Evolutionary conservation across 2,113 vertebrate species (phyloP), one percentile per base, ranked within the genome.

Genomic region (Apus apus): DNA sequence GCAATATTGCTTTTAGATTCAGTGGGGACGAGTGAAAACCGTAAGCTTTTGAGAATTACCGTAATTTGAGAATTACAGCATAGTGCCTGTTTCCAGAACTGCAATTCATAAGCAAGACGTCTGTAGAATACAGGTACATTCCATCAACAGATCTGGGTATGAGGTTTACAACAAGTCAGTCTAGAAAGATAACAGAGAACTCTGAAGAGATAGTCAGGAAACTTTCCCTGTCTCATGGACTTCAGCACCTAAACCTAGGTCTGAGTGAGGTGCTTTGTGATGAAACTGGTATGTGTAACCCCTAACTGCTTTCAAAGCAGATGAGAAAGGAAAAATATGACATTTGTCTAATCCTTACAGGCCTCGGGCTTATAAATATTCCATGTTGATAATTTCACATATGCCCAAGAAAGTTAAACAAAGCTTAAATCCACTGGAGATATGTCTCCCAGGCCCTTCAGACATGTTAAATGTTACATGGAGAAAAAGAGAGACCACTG

Each of bases 181-280:
- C 82, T 76, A 85, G 79, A 79, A 3, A 91, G 18, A 36, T 32
- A 68, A 21, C 22, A 71, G 66, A 91, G 85, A 78, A 46, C 27
- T 84, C 82, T 50, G 50, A 85, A 38, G 58, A 45, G 21, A 50
- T 65, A 62, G 14, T 61, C 17, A 20, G 57, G 57, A 91, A 93
- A 75, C 34, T 74, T 81, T 60, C 15, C 32, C 43, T 43, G 58
- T 87, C 9, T 70, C 30, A 65, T 76, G 50, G n/a, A 79, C 22
- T 76, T 68, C 54, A 61, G 40, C 14, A 66, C 30, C 54, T 73
- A 64, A 87, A 81, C 32, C 29, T 58, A 75, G 32, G 14, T 61
- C 78, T 95, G 81, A 96, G 93, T 83, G 58, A 95, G 50, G 92
- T 79, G 16, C 74, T 96, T 87, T 85, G 85, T 93, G 71, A 82